Evolutionary conservation across 2,888 invertebrate species (phyloP).

Genomic region (Periphyllus acericola): DNA sequence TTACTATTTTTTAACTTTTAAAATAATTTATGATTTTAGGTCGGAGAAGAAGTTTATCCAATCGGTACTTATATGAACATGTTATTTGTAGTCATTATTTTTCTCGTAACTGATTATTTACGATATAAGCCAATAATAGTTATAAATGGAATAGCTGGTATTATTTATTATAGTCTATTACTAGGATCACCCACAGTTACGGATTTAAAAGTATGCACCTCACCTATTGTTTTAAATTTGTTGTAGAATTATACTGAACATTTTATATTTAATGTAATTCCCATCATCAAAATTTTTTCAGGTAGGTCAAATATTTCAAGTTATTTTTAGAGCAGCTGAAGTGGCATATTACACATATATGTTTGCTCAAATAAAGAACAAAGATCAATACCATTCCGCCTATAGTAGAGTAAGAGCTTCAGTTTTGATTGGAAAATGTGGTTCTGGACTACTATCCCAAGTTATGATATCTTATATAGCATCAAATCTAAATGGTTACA

Average conservation of each 20-base stretch:
- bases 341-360: constrained; percentile 94
- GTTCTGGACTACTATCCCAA: constrained; percentile 82
- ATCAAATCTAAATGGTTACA: constrained; percentile 3
- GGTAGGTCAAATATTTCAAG: constrained; percentile 79
- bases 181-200: constrained; percentile 75
- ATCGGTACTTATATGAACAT: constrained; percentile 87
- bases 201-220: constrained; percentile 10
- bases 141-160: constrained; percentile 79
- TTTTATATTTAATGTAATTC: not conserved
- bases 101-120: constrained; percentile 83
- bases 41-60: constrained; percentile 84
- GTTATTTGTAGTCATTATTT: constrained; percentile 78
- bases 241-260: not conserved
- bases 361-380: constrained; percentile 80
- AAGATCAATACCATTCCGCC: constrained; percentile 78
- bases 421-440: constrained; percentile 81
- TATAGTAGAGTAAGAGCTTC: constrained; percentile 87
- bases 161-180: constrained; percentile 78
- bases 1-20: not conserved
- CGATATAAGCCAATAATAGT: constrained; percentile 90
- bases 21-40: constrained; percentile 66
- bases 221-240: not conserved
- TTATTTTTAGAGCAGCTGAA: constrained; percentile 86
- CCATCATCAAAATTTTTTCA: constrained; percentile 62
- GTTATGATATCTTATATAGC: constrained; percentile 69